A percentile compares a stretch with the other conserved stretches of the same genome.
Conservation (phyloP, 2,113 vertebrate genomes). For the Anolis carolinensis region DNA sequence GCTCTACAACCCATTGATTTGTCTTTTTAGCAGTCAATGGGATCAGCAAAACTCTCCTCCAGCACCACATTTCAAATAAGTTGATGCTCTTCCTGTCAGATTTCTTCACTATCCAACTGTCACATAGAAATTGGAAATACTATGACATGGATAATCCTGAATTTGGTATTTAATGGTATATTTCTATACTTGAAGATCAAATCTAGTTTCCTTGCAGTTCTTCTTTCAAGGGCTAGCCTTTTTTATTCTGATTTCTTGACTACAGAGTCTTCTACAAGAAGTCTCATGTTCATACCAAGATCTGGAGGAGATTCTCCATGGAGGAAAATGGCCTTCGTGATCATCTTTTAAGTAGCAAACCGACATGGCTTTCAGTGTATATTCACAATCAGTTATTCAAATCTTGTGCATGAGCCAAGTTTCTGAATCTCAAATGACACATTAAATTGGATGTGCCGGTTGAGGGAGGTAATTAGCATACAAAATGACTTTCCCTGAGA, state of each 20-base stretch:
- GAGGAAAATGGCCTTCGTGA: not conserved
- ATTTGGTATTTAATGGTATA: too few relatives aligned
- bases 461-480: slow-evolving; percentile 67
- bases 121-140: too few relatives aligned
- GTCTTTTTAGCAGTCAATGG: too few relatives aligned
- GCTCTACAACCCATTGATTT: too few relatives aligned
- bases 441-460: slow-evolving; percentile 60
- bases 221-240: too few relatives aligned
- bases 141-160: too few relatives aligned
- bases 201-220: too few relatives aligned
- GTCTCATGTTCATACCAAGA: not conserved
- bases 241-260: not conserved
- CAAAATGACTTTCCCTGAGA: slow-evolving; percentile 62
- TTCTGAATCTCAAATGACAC: slow-evolving; percentile 62
- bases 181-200: too few relatives aligned
- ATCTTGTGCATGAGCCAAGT: slow-evolving; percentile 42
- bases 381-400: slow-evolving; percentile 50
- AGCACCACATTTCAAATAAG: too few relatives aligned
- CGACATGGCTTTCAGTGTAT: not conserved
- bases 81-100: too few relatives aligned
- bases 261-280: not conserved
- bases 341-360: slow-evolving; percentile 10
- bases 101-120: too few relatives aligned
- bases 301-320: not conserved
- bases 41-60: too few relatives aligned